phyloP scores from a whole-genome alignment of 2,113 vertebrate genomes.

The Antechinus stuartii region DNA sequence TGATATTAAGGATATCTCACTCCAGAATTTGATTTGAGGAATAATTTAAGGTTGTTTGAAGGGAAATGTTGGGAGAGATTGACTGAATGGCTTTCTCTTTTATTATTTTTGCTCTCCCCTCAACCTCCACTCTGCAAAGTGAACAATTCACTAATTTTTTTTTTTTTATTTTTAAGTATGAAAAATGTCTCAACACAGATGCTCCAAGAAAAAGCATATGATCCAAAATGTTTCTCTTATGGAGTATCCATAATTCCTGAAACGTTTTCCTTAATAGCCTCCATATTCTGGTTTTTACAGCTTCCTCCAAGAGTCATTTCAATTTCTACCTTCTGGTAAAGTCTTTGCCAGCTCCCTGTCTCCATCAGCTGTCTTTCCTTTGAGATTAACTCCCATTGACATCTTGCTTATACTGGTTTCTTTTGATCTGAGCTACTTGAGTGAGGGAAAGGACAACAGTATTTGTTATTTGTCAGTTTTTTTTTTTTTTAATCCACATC shows the following conservation, averaged over 20 bases:
- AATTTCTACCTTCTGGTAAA: not conserved
- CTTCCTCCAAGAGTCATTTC: not conserved
- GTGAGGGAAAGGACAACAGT: not conserved
- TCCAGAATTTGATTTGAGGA: too few species aligned
- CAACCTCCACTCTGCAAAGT: too few species aligned
- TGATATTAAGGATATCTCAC: too few species aligned
- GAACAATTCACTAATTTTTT: too few species aligned
- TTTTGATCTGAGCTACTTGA: not conserved
- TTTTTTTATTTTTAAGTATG: not conserved
- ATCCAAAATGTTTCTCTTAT: not conserved
- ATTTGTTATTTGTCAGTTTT: not conserved
- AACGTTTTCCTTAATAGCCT: not conserved
- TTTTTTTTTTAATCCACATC: not conserved
- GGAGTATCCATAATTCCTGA: not conserved
- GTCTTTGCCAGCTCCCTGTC: not conserved
- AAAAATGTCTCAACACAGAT: too few species aligned
- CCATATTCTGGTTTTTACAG: not conserved
- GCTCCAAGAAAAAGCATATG: too few species aligned
- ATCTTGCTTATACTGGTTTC: not conserved
- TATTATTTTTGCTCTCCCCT: not conserved
- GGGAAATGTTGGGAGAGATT: too few species aligned
- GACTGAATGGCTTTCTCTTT: not conserved
- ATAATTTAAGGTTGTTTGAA: too few species aligned
- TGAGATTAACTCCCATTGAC: not conserved
- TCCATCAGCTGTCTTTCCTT: not conserved